Base-by-base conservation (phyloP, 2,888 invertebrate genomes). In the Torymus tubicola region DNA sequence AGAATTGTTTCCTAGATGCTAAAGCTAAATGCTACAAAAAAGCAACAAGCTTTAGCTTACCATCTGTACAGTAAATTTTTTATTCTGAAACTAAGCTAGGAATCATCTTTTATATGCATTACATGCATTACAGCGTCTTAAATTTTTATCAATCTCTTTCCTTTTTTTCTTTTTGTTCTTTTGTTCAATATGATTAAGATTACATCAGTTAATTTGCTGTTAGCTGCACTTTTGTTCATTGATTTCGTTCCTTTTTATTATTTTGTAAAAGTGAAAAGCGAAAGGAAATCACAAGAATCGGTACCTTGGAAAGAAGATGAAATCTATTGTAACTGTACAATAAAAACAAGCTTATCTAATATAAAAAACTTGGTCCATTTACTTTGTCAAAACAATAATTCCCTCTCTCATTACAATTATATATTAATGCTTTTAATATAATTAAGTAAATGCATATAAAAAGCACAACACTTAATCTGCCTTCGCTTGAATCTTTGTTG, bases 401-500 rank as follows among this genome's bases (percentile, higher is more conserved):
- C 24, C 24, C 42, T 68, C 16, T 55, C 58, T 57, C 69, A 31
- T 70, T 53, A 71, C 55, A 58, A 69, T 24, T 60, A 68, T 61
- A 61, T 63, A 78, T 75, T 58, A 65, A 60, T 81, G 18, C 2
- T 61, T 13, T 52, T 65, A 64, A 70, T 53, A 68, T 14, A 57
- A 52, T 42, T 70, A 71, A 73, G 55, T 69, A 73, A 63, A 75
- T 68, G 21, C 63, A 75, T 13, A 18, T 31, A 70, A 64, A 69
- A 70, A 64, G 12, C 0, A 31, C 31, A 21, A 13, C 4, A 12
- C 31, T 85, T 87, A 90, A 81, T 90, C 90, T 74, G 80, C 84
- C 78, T 90, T 90, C 4, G 86, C 63, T 67, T 83, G 82, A 55
- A 82, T 72, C 70, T 87, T 90, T 1, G 84, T 70, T 57, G 85